Evolutionary conservation across 2,113 vertebrate genomes (phyloP), one percentile per base, ranked within the genome.

Genomic region (Amphilophus citrinellus): DNA sequence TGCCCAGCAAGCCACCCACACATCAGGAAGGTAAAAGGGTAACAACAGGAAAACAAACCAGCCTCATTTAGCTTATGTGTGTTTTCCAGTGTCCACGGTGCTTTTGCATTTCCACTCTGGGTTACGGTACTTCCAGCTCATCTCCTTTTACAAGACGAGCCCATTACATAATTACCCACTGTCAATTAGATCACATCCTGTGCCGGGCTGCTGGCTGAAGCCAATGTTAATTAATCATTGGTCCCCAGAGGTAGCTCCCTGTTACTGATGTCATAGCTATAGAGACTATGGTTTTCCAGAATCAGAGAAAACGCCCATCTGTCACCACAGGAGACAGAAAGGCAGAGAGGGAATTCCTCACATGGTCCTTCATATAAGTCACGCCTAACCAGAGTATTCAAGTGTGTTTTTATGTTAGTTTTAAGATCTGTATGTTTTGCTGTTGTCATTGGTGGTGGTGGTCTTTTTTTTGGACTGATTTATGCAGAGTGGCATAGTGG

Each of bases 141-240:
- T 92, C 91, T 94, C 88, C 87, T 90, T 91, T 94, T 93, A 87
- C 89, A 89, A 90, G 91, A 84, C 88, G 77, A 89, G 89, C 89
- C 88, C 91, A 87, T 92, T 93, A 91, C 89, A 90, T 91, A 94
- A 95, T 94, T 92, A 93, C 85, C 87, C 87, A 76, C 78, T 83
- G 86, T 90, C 91, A 92, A 93, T 94, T 93, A 90, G 87, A 93
- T 92, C 89, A 92, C 88, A 89, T 94, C 92, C 92, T 92, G 87
- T 87, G 77, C 83, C 75, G 75, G 76, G 63, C 84, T 89, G 90
- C 86, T 58, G 58, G 84, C 88, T 84, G 61, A 91, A 87, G 91
- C 89, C 92, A 84, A 84, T 86, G 90, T 92, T 89, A 93, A 94
- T 95, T 93, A 92, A 95, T 95, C 91, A 93, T 86, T 35, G 82